Conservation (phyloP, 2,113 vertebrate species). For the Microcebus ravelobensis region DNA sequence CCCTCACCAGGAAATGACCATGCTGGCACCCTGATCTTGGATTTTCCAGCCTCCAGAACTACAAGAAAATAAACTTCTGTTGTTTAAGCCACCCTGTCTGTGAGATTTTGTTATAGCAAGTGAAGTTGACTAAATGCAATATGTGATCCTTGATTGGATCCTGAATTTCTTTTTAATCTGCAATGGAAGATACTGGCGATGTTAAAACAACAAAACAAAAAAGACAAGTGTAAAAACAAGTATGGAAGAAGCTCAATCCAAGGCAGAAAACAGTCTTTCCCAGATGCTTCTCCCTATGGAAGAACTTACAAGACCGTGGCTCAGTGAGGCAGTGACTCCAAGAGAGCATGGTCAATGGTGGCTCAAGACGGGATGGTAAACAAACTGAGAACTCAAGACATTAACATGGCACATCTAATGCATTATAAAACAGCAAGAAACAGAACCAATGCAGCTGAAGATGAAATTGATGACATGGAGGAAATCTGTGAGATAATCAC, state of each 20-base stretch:
- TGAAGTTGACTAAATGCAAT: not conserved
- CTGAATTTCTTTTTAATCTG: not conserved
- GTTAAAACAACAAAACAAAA: too few species aligned
- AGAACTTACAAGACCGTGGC: not conserved
- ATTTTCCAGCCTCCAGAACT: too few species aligned
- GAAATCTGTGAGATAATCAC: not conserved
- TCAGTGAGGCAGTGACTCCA: too few species aligned
- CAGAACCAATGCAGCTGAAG: not conserved
- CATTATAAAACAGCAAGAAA: not conserved
- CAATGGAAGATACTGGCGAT: not conserved
- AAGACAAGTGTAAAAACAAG: not conserved
- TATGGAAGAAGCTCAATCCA: too few species aligned
- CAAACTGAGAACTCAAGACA: not conserved
- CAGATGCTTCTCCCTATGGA: not conserved
- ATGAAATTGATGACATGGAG: not conserved
- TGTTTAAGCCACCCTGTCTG: not conserved
- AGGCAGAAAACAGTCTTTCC: not conserved
- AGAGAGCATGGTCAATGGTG: too few species aligned
- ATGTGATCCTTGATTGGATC: not conserved
- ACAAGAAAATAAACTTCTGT: too few species aligned
- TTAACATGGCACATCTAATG: not conserved
- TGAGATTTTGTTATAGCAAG: not conserved
- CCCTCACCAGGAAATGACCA: too few species aligned
- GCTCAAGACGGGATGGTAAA: not conserved
- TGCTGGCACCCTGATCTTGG: too few species aligned